phyloP scores from a whole-genome alignment of 2,113 vertebrate genomes.

The Oncorhynchus kisutch region DNA sequence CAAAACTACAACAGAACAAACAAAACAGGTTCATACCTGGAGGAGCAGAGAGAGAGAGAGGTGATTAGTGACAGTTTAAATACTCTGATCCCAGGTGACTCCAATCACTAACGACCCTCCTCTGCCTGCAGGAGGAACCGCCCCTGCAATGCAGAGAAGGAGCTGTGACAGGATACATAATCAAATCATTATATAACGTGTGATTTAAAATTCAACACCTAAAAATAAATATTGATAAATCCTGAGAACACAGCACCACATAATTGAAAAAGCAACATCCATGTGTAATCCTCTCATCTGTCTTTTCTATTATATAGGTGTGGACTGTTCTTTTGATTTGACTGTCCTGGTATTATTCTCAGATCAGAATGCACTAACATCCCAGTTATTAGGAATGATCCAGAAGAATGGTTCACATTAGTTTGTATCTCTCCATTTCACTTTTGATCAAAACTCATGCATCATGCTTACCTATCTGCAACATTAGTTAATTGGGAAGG shows the following conservation, averaged over 20 bases:
- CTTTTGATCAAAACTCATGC: conserved; percentile 34
- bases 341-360: conserved; percentile 52
- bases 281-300: conserved; percentile 37
- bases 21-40: too few species aligned
- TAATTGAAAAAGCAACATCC: conserved; percentile 51
- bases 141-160: too few species aligned
- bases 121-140: too few species aligned
- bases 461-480: conserved; percentile 35
- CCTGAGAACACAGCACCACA: conserved; percentile 35
- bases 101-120: too few species aligned
- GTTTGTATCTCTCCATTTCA: conserved; percentile 28
- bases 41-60: too few species aligned
- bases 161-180: too few species aligned
- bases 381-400: conserved; percentile 52
- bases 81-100: too few species aligned
- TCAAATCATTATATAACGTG: conserved; percentile 59
- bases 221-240: conserved; percentile 67
- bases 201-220: conserved; percentile 59
- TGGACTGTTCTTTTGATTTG: conserved; percentile 54
- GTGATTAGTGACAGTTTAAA: too few species aligned
- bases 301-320: conserved; percentile 50
- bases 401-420: conserved; percentile 38
- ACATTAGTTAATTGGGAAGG: too few species aligned
- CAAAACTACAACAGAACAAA: too few species aligned
- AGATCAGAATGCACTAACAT: conserved; percentile 46